A percentile compares a stretch with the other conserved stretches of the same genome.
Evolutionary conservation across 2,888 invertebrate species (phyloP).

Genomic region (Ornithoptera priamus): DNA sequence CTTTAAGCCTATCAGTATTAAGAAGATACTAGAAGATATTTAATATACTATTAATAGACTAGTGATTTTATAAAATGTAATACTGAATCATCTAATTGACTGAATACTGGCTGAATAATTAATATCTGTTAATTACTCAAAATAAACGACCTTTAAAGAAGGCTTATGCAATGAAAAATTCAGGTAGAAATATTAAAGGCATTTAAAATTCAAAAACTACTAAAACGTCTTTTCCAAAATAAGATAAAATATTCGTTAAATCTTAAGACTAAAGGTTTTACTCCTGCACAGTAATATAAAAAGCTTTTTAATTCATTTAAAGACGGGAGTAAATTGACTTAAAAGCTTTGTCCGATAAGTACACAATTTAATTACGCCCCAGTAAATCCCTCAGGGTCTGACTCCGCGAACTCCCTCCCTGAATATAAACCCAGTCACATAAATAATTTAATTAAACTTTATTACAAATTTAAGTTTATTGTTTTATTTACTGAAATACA

Average conservation of each 20-base stretch:
- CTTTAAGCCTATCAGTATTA: no score
- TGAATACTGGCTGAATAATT: no score
- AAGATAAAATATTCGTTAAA: background rate
- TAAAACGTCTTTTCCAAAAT: background rate
- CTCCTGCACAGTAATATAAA: background rate
- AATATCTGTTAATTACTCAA: no score
- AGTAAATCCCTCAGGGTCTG: slow-evolving; percentile 1
- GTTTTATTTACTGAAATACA: background rate
- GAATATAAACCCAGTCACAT: background rate
- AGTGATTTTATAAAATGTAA: no score
- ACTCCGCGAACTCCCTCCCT: background rate
- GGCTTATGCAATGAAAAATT: no score
- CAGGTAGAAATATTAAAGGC: no score
- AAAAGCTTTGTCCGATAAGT: slow-evolving; percentile 3
- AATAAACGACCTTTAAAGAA: no score
- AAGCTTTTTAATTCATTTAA: slow-evolving; percentile 5
- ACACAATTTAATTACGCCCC: slow-evolving; percentile 9
- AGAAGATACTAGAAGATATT: no score
- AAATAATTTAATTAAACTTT: background rate
- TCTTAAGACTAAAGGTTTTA: background rate
- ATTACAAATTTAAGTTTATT: background rate
- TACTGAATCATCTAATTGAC: no score
- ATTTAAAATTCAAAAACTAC: no score
- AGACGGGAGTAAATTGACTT: background rate
- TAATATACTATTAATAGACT: no score